Base-by-base conservation (phyloP, 2,888 invertebrate genomes). In the Bibio marci region DNA sequence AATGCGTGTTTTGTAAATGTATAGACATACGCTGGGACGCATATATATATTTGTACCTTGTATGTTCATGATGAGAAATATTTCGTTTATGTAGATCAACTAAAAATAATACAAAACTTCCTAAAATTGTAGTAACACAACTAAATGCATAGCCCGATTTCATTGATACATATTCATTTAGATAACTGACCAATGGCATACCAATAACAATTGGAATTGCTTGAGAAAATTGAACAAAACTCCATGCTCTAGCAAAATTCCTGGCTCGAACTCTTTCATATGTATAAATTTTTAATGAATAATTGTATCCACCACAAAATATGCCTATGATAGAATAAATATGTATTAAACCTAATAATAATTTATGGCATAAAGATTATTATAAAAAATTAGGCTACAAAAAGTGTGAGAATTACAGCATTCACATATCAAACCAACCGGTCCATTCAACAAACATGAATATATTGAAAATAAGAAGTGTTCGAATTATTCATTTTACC, bases 201-300 rank as follows among this genome's bases (percentile, higher is more conserved):
- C 87, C 87, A 37, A 87, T 76, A 2, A 81, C 77, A 33, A 82
- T 79, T 7, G 87, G 85, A 51, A 88, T 75, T 12, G 83, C 81
- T 59, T 87, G 87, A 11, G 82, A 81, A 55, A 81, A 83, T 58
- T 85, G 83, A 37, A 87, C 79, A 63, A 82, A 88, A 42, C 86
- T 82, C 87, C 87, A 87, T 1, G 86, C 85, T 39, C 85, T 68
- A 1, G 86, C 82, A 55, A 87, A 87, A 58, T 88, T 81, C 44
- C 86, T 68, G 3, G 85, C 83, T 38, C 85, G 66, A 19, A 88
- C 86, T 43, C 85, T 68, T 59, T 88, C 87, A 56, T 83, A 86
- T 1, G 83, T 83, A 64, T 85, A 87, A 76, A 87, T 82, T 63
- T 87, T 87, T 44, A 88, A 64, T 35, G 85, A 80, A 58, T 87